A percentile compares a stretch with the other conserved stretches of the same genome.
phyloP scores from a whole-genome alignment of 2,113 vertebrate species.

The Tragulus kanchil region DNA sequence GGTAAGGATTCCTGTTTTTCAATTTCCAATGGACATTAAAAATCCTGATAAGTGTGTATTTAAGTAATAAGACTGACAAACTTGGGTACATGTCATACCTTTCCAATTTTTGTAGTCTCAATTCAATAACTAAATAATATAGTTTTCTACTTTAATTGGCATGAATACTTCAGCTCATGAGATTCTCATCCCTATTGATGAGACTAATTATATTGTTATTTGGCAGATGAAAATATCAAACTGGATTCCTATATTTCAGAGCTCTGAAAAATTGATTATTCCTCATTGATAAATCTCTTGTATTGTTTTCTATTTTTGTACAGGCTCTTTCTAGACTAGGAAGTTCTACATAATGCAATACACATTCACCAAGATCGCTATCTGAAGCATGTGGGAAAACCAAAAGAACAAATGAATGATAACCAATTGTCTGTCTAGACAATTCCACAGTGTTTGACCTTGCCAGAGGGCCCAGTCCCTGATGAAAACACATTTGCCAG shows the following conservation, averaged over 20 bases:
- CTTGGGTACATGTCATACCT: neutral
- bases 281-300: neutral
- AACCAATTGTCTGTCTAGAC: slow-evolving; percentile 78
- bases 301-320: slow-evolving; percentile 34
- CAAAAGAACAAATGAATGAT: slow-evolving; percentile 76
- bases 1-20: neutral
- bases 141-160: neutral
- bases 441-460: slow-evolving; percentile 52
- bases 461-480: neutral
- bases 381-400: slow-evolving; percentile 68
- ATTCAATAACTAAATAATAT: neutral
- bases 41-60: neutral
- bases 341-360: neutral
- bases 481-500: slow-evolving; percentile 63
- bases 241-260: neutral
- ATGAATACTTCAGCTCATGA: neutral
- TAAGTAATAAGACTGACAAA: neutral
- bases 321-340: neutral
- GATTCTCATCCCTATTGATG: neutral
- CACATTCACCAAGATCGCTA: slow-evolving; percentile 43
- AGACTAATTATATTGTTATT: neutral
- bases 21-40: neutral
- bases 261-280: neutral
- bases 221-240: neutral
- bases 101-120: neutral